Base-by-base conservation (phyloP, 1,140 invertebrate species). In the Aleiodes sp. region DNA sequence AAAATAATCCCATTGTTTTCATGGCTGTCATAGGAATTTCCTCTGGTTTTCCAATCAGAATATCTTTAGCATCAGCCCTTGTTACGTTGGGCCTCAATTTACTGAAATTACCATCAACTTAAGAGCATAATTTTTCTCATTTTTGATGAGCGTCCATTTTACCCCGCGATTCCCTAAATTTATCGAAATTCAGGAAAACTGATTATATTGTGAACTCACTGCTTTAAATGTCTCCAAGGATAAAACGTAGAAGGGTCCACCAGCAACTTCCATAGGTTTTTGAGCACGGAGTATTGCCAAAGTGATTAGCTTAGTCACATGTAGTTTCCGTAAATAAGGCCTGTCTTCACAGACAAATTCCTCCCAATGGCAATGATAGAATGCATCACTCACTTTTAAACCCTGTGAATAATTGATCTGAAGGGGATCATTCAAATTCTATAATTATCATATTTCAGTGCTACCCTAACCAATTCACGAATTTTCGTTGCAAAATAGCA, bases 161-260 rank as follows among this genome's bases (percentile, higher is more conserved):
- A n/a, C n/a, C n/a, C n/a, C n/a, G n/a, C n/a, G n/a, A n/a, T n/a
- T n/a, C n/a, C n/a, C n/a, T n/a, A n/a, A n/a, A n/a, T n/a, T n/a
- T n/a, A n/a, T n/a, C n/a, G n/a, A n/a, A n/a, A n/a, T n/a, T n/a
- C n/a, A 16, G 1, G 33, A 43, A 31, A 3, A 35, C 56, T 28
- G 37, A 46, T 46, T 52, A 66, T 71, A 19, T 10, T 16, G 26
- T 43, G 4, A 31, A 68, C 71, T 78, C 76, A 85, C 84, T 2
- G 76, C 71, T 65, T 81, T 71, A 29, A 77, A 82, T 33, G 83
- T 85, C 64, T 78, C 70, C 8, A 82, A 68, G 4, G 83, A 84
- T 68, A 86, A 78, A 16, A 72, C 61, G 61, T 83, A 84, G 70
- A 85, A 86, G 19, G 76, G 80, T 16, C 83, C 83, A 1, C 81